Evolutionary conservation across 2,113 vertebrate genomes (phyloP).

Genomic region (Python bivittatus): DNA sequence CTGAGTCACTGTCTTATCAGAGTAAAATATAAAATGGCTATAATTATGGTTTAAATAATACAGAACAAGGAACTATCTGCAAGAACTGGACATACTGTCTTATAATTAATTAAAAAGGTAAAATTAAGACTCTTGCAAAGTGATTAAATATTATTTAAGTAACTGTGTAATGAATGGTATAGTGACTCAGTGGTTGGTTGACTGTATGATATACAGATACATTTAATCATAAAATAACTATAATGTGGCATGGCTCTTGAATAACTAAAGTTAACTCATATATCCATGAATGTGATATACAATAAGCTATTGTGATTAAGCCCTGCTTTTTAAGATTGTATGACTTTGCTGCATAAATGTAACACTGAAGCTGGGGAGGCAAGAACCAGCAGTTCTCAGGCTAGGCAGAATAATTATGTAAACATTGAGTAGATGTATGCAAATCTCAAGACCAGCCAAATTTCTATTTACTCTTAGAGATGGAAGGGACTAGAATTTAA

Average conservation of each 20-base stretch:
- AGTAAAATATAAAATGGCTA: constrained; percentile 1
- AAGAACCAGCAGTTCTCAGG: neutral
- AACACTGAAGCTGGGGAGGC: neutral
- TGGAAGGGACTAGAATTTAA: neutral
- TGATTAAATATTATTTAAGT: neutral
- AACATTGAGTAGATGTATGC: neutral
- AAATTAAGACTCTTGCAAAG: neutral
- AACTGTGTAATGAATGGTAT: neutral
- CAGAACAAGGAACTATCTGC: neutral
- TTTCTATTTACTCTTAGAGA: neutral
- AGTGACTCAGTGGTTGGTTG: neutral
- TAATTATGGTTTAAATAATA: neutral
- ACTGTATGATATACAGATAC: neutral
- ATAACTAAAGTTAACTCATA: neutral
- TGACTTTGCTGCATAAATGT: neutral
- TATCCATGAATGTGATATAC: neutral
- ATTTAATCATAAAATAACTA: constrained; percentile 2
- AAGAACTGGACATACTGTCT: neutral
- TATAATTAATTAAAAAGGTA: neutral
- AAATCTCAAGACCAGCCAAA: neutral
- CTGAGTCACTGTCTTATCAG: neutral
- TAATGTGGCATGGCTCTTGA: neutral
- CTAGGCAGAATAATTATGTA: neutral
- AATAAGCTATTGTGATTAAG: neutral
- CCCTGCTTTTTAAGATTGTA: neutral